phyloP scores from a whole-genome alignment of 2,113 vertebrate species.

The Hemicordylus capensis region DNA sequence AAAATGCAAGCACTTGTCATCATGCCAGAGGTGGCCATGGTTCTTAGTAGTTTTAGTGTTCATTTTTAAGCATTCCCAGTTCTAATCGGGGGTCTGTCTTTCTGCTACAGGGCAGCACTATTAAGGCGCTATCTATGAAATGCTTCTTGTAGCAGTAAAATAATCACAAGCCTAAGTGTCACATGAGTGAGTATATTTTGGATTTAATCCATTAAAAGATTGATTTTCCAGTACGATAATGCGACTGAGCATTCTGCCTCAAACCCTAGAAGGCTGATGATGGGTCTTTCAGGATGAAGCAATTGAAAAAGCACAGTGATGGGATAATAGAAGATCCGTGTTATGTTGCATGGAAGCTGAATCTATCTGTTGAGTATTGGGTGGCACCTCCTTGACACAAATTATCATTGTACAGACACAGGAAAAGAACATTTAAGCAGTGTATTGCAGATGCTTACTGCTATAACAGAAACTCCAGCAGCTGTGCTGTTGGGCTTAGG shows the following conservation, averaged over 20 bases:
- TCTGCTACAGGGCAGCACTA: slow-evolving; percentile 14
- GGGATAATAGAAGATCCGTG: not conserved
- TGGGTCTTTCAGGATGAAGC: slow-evolving; percentile 53
- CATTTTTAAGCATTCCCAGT: slow-evolving; percentile 17
- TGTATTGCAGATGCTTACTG: slow-evolving; percentile 88
- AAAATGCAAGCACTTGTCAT: not conserved
- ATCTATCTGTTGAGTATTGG: slow-evolving; percentile 43
- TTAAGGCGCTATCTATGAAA: slow-evolving; percentile 14
- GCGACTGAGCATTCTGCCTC: slow-evolving; percentile 12
- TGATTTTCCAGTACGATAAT: slow-evolving; percentile 40
- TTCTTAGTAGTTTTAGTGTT: not conserved
- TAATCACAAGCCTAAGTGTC: slow-evolving; percentile 13
- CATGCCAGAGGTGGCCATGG: not conserved
- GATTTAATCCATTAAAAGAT: slow-evolving; percentile 27
- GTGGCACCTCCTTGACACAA: slow-evolving; percentile 33
- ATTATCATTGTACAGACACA: slow-evolving; percentile 42
- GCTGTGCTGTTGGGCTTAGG: slow-evolving; percentile 88
- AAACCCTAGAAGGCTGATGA: slow-evolving; percentile 54
- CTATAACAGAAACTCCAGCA: slow-evolving; percentile 95
- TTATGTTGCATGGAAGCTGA: slow-evolving; percentile 52
- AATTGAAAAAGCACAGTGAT: slow-evolving; percentile 40
- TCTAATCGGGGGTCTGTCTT: not conserved
- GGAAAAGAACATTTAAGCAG: slow-evolving; percentile 51
- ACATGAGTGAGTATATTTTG: slow-evolving; percentile 34
- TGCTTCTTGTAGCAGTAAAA: slow-evolving; percentile 45